A percentile compares a stretch with the other conserved stretches of the same genome.
phyloP scores from a whole-genome alignment of 2,888 invertebrate genomes.

The Cancer borealis region DNA sequence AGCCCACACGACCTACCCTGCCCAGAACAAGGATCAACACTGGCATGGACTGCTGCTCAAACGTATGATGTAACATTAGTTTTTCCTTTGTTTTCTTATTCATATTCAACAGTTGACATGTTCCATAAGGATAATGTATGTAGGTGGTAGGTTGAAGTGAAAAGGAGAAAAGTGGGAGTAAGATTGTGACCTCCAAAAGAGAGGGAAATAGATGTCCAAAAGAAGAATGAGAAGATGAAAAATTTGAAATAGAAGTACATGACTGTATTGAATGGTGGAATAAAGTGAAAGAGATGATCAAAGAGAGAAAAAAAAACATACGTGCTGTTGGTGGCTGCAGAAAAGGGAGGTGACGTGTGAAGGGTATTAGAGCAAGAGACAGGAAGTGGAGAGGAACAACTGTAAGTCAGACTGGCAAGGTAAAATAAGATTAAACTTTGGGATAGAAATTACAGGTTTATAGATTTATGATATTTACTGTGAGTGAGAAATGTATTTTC shows the following conservation, averaged over 20 bases:
- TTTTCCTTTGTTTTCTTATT: neutral
- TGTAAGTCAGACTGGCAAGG: no score
- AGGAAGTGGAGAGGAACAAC: no score
- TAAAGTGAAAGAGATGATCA: no score
- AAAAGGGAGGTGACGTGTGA: no score
- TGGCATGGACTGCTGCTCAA: conserved; percentile 72
- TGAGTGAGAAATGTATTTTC: no score
- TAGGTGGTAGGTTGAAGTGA: no score
- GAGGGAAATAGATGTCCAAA: neutral
- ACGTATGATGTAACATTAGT: conserved; percentile 52
- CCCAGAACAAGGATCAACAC: conserved; percentile 70
- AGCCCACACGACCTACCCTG: conserved; percentile 60
- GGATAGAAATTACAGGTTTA: no score
- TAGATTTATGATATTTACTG: no score
- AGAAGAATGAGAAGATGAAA: neutral
- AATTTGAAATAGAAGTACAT: neutral
- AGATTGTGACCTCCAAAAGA: neutral
- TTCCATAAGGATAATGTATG: neutral
- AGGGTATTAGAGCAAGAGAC: no score
- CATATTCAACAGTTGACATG: neutral
- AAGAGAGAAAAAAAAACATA: neutral
- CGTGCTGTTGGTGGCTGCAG: no score
- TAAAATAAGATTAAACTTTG: no score
- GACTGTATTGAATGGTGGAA: no score
- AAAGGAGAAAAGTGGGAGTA: neutral